phyloP scores from a whole-genome alignment of 2,113 vertebrate species.

The Narcine bancroftii region DNA sequence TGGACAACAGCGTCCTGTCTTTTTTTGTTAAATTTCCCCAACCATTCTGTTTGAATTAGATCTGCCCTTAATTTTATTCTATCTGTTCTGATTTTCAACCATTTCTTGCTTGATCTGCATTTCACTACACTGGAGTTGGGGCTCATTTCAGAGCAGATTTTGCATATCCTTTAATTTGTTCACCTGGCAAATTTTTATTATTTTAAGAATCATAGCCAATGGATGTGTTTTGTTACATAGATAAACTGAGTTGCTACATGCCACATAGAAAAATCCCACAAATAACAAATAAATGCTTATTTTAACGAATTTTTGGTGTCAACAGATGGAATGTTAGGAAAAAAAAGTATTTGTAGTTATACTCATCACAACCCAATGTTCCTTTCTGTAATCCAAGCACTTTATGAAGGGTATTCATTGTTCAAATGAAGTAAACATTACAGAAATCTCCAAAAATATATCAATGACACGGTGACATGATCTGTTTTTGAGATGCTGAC shows the following conservation, averaged over 20 bases:
- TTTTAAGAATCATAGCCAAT: background rate
- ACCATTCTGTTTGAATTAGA: background rate
- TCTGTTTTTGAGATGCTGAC: no score
- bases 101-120: background rate
- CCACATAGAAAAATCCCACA: background rate
- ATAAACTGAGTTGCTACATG: background rate
- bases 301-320: background rate
- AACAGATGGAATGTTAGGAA: background rate
- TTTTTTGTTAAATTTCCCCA: background rate
- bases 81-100: background rate
- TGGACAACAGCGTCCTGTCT: background rate
- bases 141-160: background rate
- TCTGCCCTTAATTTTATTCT: background rate
- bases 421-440: no score
- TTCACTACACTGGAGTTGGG: background rate
- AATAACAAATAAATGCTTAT: background rate
- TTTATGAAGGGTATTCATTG: no score
- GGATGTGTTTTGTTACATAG: background rate
- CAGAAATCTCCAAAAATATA: no score
- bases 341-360: background rate
- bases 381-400: no score
- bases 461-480: no score
- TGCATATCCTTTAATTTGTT: background rate
- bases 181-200: background rate
- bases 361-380: background rate